Evolutionary conservation across 2,888 invertebrate species (phyloP).

Genomic region (Onthophagus sagittarius): DNA sequence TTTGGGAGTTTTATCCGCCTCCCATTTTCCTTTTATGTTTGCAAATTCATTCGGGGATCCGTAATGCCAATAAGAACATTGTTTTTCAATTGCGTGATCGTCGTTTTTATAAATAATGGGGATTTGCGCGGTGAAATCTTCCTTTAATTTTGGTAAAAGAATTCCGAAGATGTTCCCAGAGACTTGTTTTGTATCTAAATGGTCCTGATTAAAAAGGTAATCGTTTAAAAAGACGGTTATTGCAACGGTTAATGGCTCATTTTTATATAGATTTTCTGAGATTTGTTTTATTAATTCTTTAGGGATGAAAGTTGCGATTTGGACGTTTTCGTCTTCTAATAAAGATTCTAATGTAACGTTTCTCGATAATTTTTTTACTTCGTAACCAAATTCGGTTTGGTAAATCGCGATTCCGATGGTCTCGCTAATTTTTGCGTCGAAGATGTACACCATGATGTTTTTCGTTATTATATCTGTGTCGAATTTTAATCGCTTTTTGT

Average conservation of each 20-base stretch:
- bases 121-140: constrained; percentile 52
- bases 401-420: constrained; percentile 19
- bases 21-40: constrained; percentile 49
- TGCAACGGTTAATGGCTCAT: constrained; percentile 25
- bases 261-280: background rate
- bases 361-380: background rate
- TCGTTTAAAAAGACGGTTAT: constrained; percentile 30
- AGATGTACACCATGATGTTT: constrained; percentile 20
- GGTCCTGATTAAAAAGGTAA: constrained; percentile 28
- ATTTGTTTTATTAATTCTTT: constrained; percentile 28
- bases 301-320: constrained; percentile 25
- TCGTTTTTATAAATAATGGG: constrained; percentile 52
- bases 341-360: constrained; percentile 10
- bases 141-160: constrained; percentile 54
- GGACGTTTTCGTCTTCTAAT: constrained; percentile 14
- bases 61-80: constrained; percentile 54
- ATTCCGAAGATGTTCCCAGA: constrained; percentile 56
- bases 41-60: constrained; percentile 27
- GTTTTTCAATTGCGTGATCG: constrained; percentile 39
- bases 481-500: constrained; percentile 4
- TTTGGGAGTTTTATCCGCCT: constrained; percentile 49
- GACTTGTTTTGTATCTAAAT: constrained; percentile 3
- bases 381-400: background rate
- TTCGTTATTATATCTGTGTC: constrained; percentile 17
- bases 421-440: constrained; percentile 20